Conservation (phyloP, 2,797 vertebrate species). For the Gouania willdenowi region DNA sequence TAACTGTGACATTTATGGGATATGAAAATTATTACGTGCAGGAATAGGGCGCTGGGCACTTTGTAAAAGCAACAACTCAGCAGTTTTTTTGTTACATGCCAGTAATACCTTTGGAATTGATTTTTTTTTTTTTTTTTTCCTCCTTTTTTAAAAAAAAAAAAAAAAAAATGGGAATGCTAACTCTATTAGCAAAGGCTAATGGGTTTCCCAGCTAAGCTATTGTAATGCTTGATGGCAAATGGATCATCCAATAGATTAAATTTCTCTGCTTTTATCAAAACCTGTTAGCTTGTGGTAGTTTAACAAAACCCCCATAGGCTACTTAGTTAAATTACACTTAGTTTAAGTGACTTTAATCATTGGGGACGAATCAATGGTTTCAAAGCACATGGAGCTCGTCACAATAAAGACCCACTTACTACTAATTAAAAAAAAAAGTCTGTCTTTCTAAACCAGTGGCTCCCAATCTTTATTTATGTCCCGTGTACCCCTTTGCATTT, state of each 20-base stretch:
- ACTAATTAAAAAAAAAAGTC: too few relatives aligned
- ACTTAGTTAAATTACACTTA: slow-evolving; percentile 1
- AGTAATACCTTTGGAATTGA: too few relatives aligned
- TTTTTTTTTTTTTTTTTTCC: neutral
- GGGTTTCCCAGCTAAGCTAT: neutral
- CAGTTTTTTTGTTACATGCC: neutral
- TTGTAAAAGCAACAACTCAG: neutral
- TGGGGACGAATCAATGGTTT: too few relatives aligned
- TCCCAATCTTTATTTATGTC: too few relatives aligned
- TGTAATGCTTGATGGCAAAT: neutral
- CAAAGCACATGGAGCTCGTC: too few relatives aligned
- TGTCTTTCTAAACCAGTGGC: too few relatives aligned
- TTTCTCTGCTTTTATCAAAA: too few relatives aligned
- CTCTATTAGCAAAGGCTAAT: neutral
- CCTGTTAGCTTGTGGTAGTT: too few relatives aligned
- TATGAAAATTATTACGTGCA: neutral
- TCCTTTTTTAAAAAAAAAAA: too few relatives aligned
- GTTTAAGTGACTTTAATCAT: neutral
- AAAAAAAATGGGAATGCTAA: neutral
- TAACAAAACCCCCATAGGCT: neutral
- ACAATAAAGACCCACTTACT: too few relatives aligned
- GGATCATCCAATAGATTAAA: neutral
- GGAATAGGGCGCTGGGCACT: neutral
- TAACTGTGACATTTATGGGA: neutral
- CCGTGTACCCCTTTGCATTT: too few relatives aligned